These are phyloP conservation scores for Linnaemya vulpina DNA, from an alignment of 2,888 invertebrate species.

Conservation along the genomic window DNA sequence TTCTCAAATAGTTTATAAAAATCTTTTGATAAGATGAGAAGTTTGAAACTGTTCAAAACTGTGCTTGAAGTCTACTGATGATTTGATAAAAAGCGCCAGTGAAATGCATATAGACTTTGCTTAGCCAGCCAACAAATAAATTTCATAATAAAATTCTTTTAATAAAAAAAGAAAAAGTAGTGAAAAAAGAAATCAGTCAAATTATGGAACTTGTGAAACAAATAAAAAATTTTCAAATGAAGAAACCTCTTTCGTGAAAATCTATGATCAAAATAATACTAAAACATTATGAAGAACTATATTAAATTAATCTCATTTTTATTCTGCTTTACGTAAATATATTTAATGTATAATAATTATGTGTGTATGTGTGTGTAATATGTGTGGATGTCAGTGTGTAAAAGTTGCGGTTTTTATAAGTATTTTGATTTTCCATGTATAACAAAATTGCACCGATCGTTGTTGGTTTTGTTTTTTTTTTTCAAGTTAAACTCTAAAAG, in stretches of 20 bases:
- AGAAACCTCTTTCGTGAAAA: neutral
- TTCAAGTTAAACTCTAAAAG: slow-evolving; percentile 25
- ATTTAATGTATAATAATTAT: slow-evolving; percentile 16
- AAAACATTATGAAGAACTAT: slow-evolving; percentile 1
- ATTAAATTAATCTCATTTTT: slow-evolving; percentile 56
- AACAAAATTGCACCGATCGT: slow-evolving; percentile 81
- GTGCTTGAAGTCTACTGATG: too few relatives aligned
- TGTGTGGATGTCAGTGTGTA: slow-evolving; percentile 9
- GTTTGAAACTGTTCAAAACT: too few relatives aligned
- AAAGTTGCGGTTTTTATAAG: slow-evolving; percentile 45
- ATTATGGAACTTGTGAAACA: too few relatives aligned
- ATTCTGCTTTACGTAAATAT: slow-evolving; percentile 29
- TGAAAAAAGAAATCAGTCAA: too few relatives aligned
- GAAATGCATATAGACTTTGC: too few relatives aligned
- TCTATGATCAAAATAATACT: neutral
- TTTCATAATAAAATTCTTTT: too few relatives aligned
- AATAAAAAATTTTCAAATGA: neutral
- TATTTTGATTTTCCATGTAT: slow-evolving; percentile 66
- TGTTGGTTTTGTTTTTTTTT: slow-evolving; percentile 72
- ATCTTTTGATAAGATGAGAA: too few relatives aligned
- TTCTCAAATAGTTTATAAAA: too few relatives aligned
- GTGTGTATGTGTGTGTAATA: slow-evolving; percentile 11
- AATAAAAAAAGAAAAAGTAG: too few relatives aligned
- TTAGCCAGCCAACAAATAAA: too few relatives aligned
- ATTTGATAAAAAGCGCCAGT: too few relatives aligned